A percentile compares a stretch with the other conserved stretches of the same genome.
Conservation (phyloP, 2,113 vertebrate species). For the Dicrurus megarhynchus region DNA sequence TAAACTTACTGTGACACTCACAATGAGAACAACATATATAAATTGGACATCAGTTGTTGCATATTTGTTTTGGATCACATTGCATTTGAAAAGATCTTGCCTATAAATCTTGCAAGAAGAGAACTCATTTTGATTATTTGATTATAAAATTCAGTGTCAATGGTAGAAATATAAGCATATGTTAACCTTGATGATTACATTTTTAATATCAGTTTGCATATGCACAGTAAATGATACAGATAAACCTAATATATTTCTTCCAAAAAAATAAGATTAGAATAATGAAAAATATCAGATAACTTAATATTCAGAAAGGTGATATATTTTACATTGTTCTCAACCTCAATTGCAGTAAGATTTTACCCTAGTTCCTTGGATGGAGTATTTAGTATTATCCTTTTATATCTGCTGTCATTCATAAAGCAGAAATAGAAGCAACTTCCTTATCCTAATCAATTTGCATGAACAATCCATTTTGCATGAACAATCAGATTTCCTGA, state of each 20-base stretch:
- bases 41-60: neutral
- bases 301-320: neutral
- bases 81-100: neutral
- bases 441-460: constrained; percentile 47
- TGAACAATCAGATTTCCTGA: constrained; percentile 53
- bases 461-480: constrained; percentile 39
- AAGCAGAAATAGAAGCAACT: constrained; percentile 30
- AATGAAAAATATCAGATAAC: neutral
- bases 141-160: neutral
- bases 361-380: neutral
- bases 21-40: neutral
- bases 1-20: neutral
- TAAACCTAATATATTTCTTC: neutral
- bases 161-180: neutral
- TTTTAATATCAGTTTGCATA: neutral
- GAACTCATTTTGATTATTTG: neutral
- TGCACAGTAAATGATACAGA: neutral
- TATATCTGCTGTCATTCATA: neutral
- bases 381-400: neutral
- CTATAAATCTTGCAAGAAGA: neutral
- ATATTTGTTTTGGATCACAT: neutral
- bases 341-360: neutral
- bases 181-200: neutral
- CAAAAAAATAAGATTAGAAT: neutral
- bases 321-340: neutral